These are phyloP conservation scores for Neoascia interrupta DNA, from an alignment of 2,888 invertebrate genomes.

Conservation along the genomic window DNA sequence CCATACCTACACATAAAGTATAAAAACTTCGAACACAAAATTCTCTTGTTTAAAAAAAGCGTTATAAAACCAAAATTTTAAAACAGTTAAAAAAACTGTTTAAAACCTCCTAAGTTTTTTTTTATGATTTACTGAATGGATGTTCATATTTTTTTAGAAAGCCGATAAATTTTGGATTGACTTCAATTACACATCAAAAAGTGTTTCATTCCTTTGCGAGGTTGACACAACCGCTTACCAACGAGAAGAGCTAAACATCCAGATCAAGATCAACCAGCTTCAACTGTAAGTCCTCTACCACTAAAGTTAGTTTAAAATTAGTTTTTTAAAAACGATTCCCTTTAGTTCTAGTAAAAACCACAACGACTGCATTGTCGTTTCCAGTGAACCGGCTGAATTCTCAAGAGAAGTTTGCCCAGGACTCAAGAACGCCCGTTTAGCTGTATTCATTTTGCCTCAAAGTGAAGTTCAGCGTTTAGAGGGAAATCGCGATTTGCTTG, in stretches of 20 bases:
- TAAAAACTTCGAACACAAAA: too few species aligned
- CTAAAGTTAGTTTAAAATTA: neutral
- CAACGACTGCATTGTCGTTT: slow-evolving; percentile 53
- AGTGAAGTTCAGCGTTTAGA: slow-evolving; percentile 67
- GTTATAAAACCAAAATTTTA: too few species aligned
- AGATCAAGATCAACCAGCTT: slow-evolving; percentile 43
- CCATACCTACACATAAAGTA: too few species aligned
- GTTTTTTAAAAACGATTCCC: neutral
- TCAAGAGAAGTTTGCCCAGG: slow-evolving; percentile 36
- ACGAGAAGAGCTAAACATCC: slow-evolving; percentile 17
- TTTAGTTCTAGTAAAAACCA: slow-evolving; percentile 15
- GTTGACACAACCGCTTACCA: neutral
- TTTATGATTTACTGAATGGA: neutral
- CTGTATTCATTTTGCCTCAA: slow-evolving; percentile 56
- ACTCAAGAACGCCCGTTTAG: slow-evolving; percentile 33
- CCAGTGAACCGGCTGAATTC: slow-evolving; percentile 56
- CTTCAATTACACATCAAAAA: slow-evolving; percentile 66
- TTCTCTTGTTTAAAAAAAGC: too few species aligned
- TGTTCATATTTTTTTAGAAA: slow-evolving; percentile 34
- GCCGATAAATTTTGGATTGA: slow-evolving; percentile 71
- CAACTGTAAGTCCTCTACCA: slow-evolving; percentile 60
- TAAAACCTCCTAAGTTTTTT: neutral
- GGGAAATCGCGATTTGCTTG: slow-evolving; percentile 66
- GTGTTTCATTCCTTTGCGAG: slow-evolving; percentile 40
- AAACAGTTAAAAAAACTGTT: too few species aligned